These are phyloP conservation scores for Sicus ferrugineus DNA, from an alignment of 2,888 invertebrate genomes.

Conservation along the genomic window DNA sequence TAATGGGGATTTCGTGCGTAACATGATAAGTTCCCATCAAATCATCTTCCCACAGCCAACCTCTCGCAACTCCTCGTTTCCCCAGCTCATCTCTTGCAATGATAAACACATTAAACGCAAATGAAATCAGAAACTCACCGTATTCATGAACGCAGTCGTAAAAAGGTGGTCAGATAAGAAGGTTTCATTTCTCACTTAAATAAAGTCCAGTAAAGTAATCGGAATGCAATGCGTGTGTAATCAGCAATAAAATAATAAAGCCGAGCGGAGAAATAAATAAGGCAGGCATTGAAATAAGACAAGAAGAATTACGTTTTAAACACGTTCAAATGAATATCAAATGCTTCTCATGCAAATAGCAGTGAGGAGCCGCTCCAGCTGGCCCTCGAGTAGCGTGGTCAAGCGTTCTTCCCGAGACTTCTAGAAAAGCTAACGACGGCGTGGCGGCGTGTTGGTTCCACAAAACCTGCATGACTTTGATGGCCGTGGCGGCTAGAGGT, in stretches of 20 bases:
- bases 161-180: slow-evolving; percentile 4
- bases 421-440: not conserved
- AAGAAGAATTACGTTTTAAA: not conserved
- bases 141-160: not conserved
- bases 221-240: not conserved
- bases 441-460: not conserved
- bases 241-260: not conserved
- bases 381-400: not conserved
- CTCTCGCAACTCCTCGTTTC: no score
- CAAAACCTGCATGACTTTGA: slow-evolving; percentile 4
- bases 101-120: no score
- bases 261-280: not conserved
- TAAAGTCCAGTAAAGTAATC: not conserved
- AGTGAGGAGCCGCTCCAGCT: not conserved
- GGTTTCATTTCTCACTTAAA: slow-evolving; percentile 2
- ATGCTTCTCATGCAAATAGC: not conserved
- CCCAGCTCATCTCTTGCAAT: no score
- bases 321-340: slow-evolving; percentile 26
- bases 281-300: not conserved
- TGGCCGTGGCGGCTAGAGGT: not conserved
- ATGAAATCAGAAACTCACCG: no score
- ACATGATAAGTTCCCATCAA: no score
- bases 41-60: no score
- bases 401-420: not conserved
- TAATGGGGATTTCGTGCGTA: no score